phyloP scores from a whole-genome alignment of 2,113 vertebrate species.

The Hymenochirus boettgeri region DNA sequence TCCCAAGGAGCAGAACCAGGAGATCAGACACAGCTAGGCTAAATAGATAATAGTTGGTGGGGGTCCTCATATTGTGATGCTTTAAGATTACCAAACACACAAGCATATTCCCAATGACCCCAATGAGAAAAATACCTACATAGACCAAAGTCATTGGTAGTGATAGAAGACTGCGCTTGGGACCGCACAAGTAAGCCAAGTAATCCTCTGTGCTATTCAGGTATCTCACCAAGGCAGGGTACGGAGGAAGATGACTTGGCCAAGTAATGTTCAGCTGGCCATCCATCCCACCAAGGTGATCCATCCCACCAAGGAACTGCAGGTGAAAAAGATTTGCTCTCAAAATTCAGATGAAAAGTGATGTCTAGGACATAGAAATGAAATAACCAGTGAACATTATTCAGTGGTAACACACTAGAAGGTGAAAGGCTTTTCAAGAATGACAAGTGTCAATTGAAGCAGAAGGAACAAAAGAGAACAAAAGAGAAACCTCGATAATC shows the following conservation, averaged over 20 bases:
- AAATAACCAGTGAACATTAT: background rate
- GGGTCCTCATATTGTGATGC: conserved; percentile 83
- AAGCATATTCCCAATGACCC: conserved; percentile 78
- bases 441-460: no score
- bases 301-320: background rate
- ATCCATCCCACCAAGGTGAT: conserved; percentile 19
- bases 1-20: conserved; percentile 81
- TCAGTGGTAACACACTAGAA: background rate
- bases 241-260: conserved; percentile 43
- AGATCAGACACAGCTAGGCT: conserved; percentile 88
- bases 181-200: conserved; percentile 61
- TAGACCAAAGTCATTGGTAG: conserved; percentile 63
- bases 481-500: no score
- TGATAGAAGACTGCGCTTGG: conserved; percentile 59
- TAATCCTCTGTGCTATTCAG: conserved; percentile 67
- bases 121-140: conserved; percentile 74
- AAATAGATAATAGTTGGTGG: conserved; percentile 93
- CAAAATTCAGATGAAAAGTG: background rate
- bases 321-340: background rate
- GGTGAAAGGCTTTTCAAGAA: background rate
- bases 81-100: conserved; percentile 86
- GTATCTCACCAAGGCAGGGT: conserved; percentile 46
- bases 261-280: conserved; percentile 46
- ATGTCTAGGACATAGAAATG: background rate
- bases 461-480: no score